Evolutionary conservation across 2,888 invertebrate species (phyloP), one percentile per base, ranked within the genome.

Genomic region (Apotomis turbidana): DNA sequence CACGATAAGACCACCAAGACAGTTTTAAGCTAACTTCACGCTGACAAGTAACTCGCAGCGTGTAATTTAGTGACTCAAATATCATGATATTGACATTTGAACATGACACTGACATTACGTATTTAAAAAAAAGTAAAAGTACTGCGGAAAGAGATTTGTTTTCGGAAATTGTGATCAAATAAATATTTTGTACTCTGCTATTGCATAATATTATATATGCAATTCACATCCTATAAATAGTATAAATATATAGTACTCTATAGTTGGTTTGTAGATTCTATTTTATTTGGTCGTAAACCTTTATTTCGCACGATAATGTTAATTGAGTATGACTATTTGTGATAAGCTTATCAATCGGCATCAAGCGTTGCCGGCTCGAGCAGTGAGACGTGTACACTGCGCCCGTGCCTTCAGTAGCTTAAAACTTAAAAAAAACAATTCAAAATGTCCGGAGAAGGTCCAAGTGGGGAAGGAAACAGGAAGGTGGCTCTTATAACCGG

Each of bases 401-500:
- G 59, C 70, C 58, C 27, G 61, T 68, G 67, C 61, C 13, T 15
- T 61, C 54, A 15, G 46, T 13, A 44, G 5, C 44, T 55, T 41
- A 60, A 38, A 3, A 52, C 15, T 13, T 51, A 0, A 38, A 58
- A 69, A 61, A 63, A 52, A 12, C 1, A 27, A 27, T 27, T 3
- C 49, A 83, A 73, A 74, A 93, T 93, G 93, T 90, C 91, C 5
- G 93, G 90, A 10, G 92, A 92, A 79, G 83, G 83, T 10, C 79
- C 88, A 1, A 77, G 74, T 49, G 58, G 66, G 2, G 80, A 79
- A 71, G 81, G 77, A 44, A 88, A 86, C 70, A 93, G 88, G 80
- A 96, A 96, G 89, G 95, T 98, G 63, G 99, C 99, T 10, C 93
- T 99, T 72, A 97, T 99, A 82, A 99, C 99, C 74, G 99, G 99